Percentiles rank a stretch among this genome's conserved stretches.
Conservation (phyloP, 2,888 invertebrate species). For the Cerastoderma edule region DNA sequence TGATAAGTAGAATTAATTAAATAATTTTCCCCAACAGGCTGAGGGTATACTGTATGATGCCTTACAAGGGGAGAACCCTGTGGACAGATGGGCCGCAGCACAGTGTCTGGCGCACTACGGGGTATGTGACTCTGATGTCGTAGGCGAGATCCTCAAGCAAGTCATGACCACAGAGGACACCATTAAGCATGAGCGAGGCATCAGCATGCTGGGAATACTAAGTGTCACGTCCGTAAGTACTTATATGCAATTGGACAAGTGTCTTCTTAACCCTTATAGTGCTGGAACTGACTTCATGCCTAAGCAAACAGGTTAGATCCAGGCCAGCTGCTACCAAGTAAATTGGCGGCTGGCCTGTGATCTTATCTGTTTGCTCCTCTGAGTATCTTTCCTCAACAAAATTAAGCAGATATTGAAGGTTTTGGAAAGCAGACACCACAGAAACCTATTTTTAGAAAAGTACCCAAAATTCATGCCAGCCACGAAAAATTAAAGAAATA, state of each 20-base stretch:
- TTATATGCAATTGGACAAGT: not conserved
- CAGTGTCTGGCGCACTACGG: slow-evolving; percentile 83
- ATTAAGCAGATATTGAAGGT: too few relatives aligned
- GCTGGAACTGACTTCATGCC: too few relatives aligned
- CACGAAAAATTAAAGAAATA: too few relatives aligned
- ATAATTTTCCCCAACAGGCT: slow-evolving; percentile 64
- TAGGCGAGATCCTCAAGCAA: slow-evolving; percentile 81
- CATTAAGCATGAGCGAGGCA: slow-evolving; percentile 80
- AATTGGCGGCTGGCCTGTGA: too few relatives aligned
- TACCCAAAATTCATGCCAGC: too few relatives aligned
- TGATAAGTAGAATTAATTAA: not conserved
- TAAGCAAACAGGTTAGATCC: too few relatives aligned
- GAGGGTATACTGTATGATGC: slow-evolving; percentile 75
- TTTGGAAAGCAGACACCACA: too few relatives aligned
- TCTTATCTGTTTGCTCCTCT: too few relatives aligned
- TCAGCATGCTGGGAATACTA: slow-evolving; percentile 78
- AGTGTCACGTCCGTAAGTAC: slow-evolving; percentile 79
- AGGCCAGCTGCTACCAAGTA: too few relatives aligned
- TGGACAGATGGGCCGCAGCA: slow-evolving; percentile 83
- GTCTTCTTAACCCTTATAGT: too few relatives aligned
- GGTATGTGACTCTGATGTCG: slow-evolving; percentile 81
- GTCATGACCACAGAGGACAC: slow-evolving; percentile 80
- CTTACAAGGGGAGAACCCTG: slow-evolving; percentile 69
- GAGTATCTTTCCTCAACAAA: too few relatives aligned
- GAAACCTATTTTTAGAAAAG: too few relatives aligned